A percentile compares a stretch with the other conserved stretches of the same genome.
Evolutionary conservation across 1,140 invertebrate species (phyloP).

Genomic region (Calycopis cecrops): DNA sequence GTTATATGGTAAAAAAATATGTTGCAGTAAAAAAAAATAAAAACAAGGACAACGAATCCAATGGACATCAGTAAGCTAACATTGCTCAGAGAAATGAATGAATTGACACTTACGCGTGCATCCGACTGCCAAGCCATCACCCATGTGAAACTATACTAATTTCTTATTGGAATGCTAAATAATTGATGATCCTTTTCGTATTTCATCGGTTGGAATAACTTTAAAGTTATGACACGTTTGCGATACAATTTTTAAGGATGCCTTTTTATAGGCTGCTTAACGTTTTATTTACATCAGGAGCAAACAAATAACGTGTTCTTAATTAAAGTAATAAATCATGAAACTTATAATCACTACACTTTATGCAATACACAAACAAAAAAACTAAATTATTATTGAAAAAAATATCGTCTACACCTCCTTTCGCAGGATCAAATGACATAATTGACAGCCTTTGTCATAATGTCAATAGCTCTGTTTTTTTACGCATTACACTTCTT

Average conservation of each 20-base stretch:
- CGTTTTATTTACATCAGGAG: constrained; percentile 46
- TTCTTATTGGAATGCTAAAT: constrained; percentile 55
- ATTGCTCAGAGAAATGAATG: constrained; percentile 13
- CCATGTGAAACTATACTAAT: constrained; percentile 69
- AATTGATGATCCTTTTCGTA: constrained; percentile 60
- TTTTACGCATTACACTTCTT: constrained; percentile 49
- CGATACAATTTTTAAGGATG: constrained; percentile 42
- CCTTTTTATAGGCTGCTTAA: constrained; percentile 33
- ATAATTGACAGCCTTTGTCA: constrained; percentile 42
- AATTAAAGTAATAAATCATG: constrained; percentile 51
- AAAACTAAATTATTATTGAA: constrained; percentile 63
- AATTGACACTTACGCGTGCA: constrained; percentile 59
- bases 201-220: constrained; percentile 56
- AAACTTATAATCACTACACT: constrained; percentile 50
- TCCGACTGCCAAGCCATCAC: constrained; percentile 74
- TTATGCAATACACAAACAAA: constrained; percentile 61
- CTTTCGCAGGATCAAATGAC: constrained; percentile 49
- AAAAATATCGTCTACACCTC: constrained; percentile 48
- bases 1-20: constrained; percentile 12
- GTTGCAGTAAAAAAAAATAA: background rate
- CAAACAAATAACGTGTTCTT: constrained; percentile 29
- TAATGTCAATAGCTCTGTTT: constrained; percentile 31
- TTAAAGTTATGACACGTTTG: constrained; percentile 65
- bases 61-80: background rate
- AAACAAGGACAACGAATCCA: constrained; percentile 7